Base-by-base conservation (phyloP, 2,888 invertebrate species). In the Tetropium fuscum region DNA sequence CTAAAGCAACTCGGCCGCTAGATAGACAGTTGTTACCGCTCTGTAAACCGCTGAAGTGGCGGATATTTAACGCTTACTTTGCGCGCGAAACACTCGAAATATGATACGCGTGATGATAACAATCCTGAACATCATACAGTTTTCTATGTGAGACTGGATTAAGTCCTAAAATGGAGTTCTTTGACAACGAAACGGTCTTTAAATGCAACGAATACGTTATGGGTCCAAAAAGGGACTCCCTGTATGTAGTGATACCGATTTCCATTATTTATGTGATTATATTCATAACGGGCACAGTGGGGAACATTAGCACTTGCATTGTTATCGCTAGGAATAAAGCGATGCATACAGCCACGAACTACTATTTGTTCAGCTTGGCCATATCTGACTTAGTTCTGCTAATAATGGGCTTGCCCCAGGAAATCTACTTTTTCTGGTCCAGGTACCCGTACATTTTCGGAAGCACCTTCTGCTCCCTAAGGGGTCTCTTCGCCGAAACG, bases 341-440 rank as follows among this genome's bases (percentile, higher is more conserved):
- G 65, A 92, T 95, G 92, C 93, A 93, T 73, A 90, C 91, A 11
- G 90, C 90, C 2, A 91, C 91, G 5, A 91, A 91, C 74, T 91
- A 90, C 76, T 95, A 95, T 77, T 83, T 95, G 55, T 94, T 95
- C 82, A 93, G 92, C 78, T 82, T 94, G 77, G 93, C 95, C 3
- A 86, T 94, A 61, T 94, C 94, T 1, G 95, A 95, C 79, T 85
- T 95, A 27, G 82, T 94, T 16, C 83, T 94, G 10, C 82, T 94
- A 10, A 80, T 93, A 0, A 87, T 92, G 62, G 95, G 94, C 0
- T 87, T 94, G 73, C 94, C 94, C 0, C 90, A 90, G 68, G 95
- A 95, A 84, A 88, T 93, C 79, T 90, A 92, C 77, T 86, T 86
- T 30, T 88, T 91, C 55, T 92, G 92, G 91, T 88, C 85, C 0